Evolutionary conservation across 2,113 vertebrate genomes (phyloP).

Genomic region (Salminus brasiliensis): DNA sequence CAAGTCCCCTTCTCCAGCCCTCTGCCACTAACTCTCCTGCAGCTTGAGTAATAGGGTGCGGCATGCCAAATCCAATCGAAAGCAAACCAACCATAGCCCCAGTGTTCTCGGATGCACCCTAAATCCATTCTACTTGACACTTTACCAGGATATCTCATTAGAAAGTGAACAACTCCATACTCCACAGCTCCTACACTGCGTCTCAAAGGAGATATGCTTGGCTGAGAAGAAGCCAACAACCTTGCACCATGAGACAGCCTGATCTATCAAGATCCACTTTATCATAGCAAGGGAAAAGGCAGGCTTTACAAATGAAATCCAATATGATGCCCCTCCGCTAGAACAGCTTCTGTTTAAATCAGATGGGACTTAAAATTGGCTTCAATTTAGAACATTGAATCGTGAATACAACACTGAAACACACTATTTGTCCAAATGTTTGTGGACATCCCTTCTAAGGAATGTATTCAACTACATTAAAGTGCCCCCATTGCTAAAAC

Average conservation of each 20-base stretch:
- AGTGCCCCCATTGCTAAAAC: too few species aligned
- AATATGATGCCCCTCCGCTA: background rate
- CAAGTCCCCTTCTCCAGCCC: background rate
- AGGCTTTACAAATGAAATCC: conserved; percentile 2
- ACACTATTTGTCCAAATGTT: too few species aligned
- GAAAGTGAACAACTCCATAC: background rate
- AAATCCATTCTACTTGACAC: conserved; percentile 20
- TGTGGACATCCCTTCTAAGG: too few species aligned
- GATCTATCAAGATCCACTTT: conserved; percentile 13
- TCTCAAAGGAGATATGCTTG: background rate
- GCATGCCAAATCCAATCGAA: conserved; percentile 32
- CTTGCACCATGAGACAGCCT: background rate
- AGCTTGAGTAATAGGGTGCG: conserved; percentile 2
- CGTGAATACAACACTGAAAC: background rate
- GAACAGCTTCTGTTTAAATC: conserved; percentile 8
- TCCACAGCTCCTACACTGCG: background rate
- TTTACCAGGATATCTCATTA: conserved; percentile 38
- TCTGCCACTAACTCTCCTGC: background rate
- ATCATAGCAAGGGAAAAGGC: background rate
- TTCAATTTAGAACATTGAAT: background rate
- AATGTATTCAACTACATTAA: too few species aligned
- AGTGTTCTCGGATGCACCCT: background rate
- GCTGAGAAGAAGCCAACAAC: background rate
- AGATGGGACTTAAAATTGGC: too few species aligned
- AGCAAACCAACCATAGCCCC: conserved; percentile 5